A percentile compares a stretch with the other conserved stretches of the same genome.
Evolutionary conservation across 2,113 vertebrate species (phyloP).

Genomic region (Rhineura floridana): DNA sequence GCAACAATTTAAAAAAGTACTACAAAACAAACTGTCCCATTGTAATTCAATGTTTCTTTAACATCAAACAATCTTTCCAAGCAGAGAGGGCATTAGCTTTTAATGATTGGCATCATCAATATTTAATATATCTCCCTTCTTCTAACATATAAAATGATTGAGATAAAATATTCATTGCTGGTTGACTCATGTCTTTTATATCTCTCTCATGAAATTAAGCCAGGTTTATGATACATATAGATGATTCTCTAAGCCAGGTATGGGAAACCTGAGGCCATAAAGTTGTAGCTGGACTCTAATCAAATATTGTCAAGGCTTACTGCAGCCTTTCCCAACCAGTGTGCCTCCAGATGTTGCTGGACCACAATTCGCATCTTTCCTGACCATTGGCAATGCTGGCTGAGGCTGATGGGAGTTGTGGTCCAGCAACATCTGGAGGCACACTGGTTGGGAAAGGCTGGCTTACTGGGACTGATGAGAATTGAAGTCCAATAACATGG

Average conservation of each 20-base stretch:
- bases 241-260: neutral
- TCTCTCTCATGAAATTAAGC: slow-evolving; percentile 15
- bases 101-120: slow-evolving; percentile 50
- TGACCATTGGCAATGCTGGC: too few species aligned
- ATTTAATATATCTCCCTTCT: slow-evolving; percentile 53
- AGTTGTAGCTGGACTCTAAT: too few species aligned
- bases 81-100: slow-evolving; percentile 42
- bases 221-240: neutral
- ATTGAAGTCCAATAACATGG: too few species aligned
- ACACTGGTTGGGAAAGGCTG: too few species aligned
- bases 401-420: too few species aligned
- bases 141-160: slow-evolving; percentile 50
- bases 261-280: neutral
- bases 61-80: slow-evolving; percentile 40
- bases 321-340: too few species aligned
- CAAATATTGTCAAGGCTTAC: too few species aligned
- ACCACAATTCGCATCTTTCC: too few species aligned
- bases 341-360: too few species aligned
- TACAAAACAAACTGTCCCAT: neutral
- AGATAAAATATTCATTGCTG: slow-evolving; percentile 52
- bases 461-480: too few species aligned
- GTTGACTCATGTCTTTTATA: neutral
- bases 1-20: neutral
- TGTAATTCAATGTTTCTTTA: slow-evolving; percentile 32
- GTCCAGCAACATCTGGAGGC: too few species aligned